These are phyloP conservation scores for Vireo griseus DNA, from an alignment of 2,797 vertebrate genomes.

Conservation along the genomic window DNA sequence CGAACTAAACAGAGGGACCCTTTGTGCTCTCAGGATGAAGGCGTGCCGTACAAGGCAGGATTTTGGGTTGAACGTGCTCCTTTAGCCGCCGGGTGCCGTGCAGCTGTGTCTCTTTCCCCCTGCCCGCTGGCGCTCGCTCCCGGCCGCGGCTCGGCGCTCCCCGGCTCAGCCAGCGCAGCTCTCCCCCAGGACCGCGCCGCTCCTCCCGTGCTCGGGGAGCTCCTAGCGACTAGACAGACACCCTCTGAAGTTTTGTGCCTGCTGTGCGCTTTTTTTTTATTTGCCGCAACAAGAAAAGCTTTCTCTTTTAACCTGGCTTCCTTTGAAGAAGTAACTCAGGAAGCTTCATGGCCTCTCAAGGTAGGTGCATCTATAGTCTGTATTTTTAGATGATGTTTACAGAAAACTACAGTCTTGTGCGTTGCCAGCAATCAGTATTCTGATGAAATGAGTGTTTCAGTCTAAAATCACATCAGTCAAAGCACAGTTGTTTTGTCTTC, in stretches of 20 bases:
- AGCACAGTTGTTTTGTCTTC: background rate
- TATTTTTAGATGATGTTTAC: constrained; percentile 56
- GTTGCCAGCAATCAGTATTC: constrained; percentile 35
- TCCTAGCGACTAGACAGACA: constrained; percentile 32
- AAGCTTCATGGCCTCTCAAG: constrained; percentile 78
- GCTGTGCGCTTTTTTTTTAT: constrained; percentile 57
- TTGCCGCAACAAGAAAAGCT: constrained; percentile 64
- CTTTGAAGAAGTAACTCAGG: constrained; percentile 75
- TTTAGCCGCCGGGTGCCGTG: background rate
- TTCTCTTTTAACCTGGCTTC: constrained; percentile 72
- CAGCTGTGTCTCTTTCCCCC: background rate
- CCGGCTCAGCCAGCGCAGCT: constrained; percentile 49
- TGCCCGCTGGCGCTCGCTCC: background rate
- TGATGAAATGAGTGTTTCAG: constrained; percentile 44
- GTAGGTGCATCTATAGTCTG: constrained; percentile 69
- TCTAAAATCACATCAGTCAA: constrained; percentile 20
- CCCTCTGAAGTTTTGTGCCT: constrained; percentile 67
- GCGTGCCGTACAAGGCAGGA: background rate
- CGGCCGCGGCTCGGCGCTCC: background rate
- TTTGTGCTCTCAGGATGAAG: background rate
- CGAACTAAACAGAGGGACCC: background rate
- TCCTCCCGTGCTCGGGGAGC: constrained; percentile 52
- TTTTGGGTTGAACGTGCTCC: background rate
- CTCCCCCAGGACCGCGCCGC: background rate
- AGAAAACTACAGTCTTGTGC: background rate